Evolutionary conservation across 2,113 vertebrate genomes (phyloP), one percentile per base, ranked within the genome.

Genomic region (Rissa tridactyla): DNA sequence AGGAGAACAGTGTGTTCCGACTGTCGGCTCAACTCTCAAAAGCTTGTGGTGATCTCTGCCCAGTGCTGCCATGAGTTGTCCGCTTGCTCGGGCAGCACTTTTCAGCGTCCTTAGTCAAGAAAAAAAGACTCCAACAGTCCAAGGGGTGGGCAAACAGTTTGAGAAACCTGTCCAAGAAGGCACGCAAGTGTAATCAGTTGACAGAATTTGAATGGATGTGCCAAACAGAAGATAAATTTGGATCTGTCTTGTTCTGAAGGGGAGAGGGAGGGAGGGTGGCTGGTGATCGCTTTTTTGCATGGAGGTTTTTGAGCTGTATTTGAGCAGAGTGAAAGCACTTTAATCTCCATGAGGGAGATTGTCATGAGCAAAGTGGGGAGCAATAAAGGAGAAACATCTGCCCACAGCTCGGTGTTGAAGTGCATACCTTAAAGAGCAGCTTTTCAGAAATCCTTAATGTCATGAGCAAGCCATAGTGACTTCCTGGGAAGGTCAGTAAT

Each of bases 131-230:
- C 11, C 14, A 49, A 30, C 38, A 44, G 60, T 47, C 10, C 7
- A 47, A 79, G 34, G 30, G 14, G 9, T 66, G 34, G 66, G 65
- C 19, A 75, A 20, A 25, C 22, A 42, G 3, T 57, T 55, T 10
- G 12, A 93, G 69, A 73, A 81, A n/a, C 9, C 5, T 40, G 14
- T 61, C 86, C 36, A 44, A 61, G 64, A 87, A 70, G 82, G 46
- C 15, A 25, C 0, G 0, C 5, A 22, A 11, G 42, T n/a, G 69
- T 55, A 27, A 23, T 72, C 49, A 49, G 46, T 66, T 79, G 34
- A n/a, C 0, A 7, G 65, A 92, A 54, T 81, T 52, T 4, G 17
- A 66, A 44, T 62, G 23, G 20, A 61, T 75, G 29, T 23, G 46
- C 62, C 30, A 66, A 73, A 49, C 6, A 27, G n/a, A 72, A 90